A percentile compares a stretch with the other conserved stretches of the same genome.
Conservation (phyloP, 2,888 invertebrate species). For the Pristionchus fissidentatus region DNA sequence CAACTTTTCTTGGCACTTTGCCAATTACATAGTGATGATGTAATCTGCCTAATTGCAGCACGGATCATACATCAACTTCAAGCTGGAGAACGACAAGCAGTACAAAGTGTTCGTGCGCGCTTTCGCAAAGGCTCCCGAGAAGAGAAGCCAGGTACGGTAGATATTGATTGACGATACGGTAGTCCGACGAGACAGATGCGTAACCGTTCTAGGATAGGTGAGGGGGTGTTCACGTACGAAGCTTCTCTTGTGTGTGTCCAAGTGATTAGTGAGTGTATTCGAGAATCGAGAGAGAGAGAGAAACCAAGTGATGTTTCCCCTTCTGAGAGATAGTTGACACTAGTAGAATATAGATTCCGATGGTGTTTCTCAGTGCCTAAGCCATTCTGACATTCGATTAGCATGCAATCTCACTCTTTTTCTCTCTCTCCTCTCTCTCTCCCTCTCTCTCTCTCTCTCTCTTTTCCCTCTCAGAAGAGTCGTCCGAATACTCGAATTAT, state of each 20-base stretch:
- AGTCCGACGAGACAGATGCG: not conserved
- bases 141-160: constrained; percentile 35
- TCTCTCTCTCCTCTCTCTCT: not conserved
- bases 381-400: not conserved
- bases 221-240: not conserved
- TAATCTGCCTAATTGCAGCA: constrained; percentile 56
- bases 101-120: constrained; percentile 73
- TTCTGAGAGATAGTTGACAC: not conserved
- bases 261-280: not conserved
- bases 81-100: constrained; percentile 66
- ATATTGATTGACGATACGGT: constrained; percentile 9
- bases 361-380: not conserved
- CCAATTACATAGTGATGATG: constrained; percentile 50
- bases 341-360: not conserved
- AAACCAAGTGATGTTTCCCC: not conserved
- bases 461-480: not conserved
- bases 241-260: constrained; percentile 6
- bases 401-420: not conserved
- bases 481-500: constrained; percentile 28
- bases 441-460: not conserved
- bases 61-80: constrained; percentile 71
- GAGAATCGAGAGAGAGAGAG: constrained; percentile 21
- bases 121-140: constrained; percentile 58
- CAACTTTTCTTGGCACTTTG: not conserved
- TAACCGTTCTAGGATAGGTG: not conserved